Base-by-base conservation (phyloP, 1,140 invertebrate genomes). In the Saxidomus purpurata region DNA sequence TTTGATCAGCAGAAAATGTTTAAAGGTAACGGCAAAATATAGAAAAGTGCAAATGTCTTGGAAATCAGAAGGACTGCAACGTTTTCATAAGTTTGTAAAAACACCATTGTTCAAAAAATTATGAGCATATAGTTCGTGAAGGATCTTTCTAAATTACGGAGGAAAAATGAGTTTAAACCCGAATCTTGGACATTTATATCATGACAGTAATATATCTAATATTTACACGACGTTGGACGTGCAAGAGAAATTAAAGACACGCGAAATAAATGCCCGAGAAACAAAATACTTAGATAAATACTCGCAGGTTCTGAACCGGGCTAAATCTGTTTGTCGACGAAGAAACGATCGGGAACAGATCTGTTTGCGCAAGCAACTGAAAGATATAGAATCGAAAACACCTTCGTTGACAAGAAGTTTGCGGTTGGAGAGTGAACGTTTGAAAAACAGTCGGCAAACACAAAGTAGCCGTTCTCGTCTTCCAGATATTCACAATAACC, bases 191-290 rank as follows among this genome's bases (percentile, higher is more conserved):
- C 91, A 92, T 84, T 34, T 92, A 17, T 92, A 91, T 61, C 77
- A 89, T 52, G 91, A 91, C 59, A n/a, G 71, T 17, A 63, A 47
- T 71, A 83, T 89, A 38, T 80, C 79, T 8, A 82, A 67, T 38
- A 22, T 40, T 40, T 76, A 63, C 55, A 83, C 71, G 0, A 59
- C 47, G 8, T 63, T 91, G 71, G 87, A 87, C 31, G 87, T 87
- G 11, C 84, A 90, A 49, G 89, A 91, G 40, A 52, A 86, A 43
- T 28, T 90, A 40, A 74, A 47, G 55, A 91, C 90, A 25, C 83
- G 89, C 4, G 87, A 88, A 83, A 84, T 91, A 36, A 91, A 90
- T 82, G 82, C 83, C 9, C 59, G 90, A 38, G 92, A 91, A 55
- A 71, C 84, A 2, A 87, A 82, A 40, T 28, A 87, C 74, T 71